Evolutionary conservation across 2,113 vertebrate species (phyloP), one percentile per base, ranked within the genome.

Genomic region (Xyrauchen texanus): DNA sequence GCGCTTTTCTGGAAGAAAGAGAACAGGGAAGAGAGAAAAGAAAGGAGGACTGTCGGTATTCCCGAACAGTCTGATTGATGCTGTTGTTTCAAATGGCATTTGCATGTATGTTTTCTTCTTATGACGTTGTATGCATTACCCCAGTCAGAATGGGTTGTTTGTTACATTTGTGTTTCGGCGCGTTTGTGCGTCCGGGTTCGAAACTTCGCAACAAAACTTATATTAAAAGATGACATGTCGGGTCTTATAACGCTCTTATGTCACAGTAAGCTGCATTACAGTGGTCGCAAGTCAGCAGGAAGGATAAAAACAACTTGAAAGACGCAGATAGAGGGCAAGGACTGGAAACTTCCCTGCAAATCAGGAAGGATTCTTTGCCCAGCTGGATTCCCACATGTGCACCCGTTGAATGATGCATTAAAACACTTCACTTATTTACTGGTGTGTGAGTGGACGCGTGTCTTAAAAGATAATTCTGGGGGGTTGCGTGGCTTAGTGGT

Each of bases 1-100:
- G 92, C 91, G 92, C 89, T 89, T 83, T 77, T 83, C 73, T 84
- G 77, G 85, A 58, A 83, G 74, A 72, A 12, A 21, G 57, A 44
- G 8, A 71, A 78, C 51, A 73, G 47, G 63, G 65, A 78, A 68
- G 10, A 53, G 52, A 69, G 11, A 12, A 34, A 34, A 34, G 21
- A 6, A n/a, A 52, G 52, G 55, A 60, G 21, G 61, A 60, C 15
- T 0, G 55, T 7, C 46, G 58, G 15, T 13, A 15, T 58, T 58
- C 11, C 11, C 5, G n/a, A 51, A 8, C 4, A 12, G 0, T 15
- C 7, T 3, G 21, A 34, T 34, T 34, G 45, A 9, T 4, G 42
- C 7, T n/a, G 15, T 2, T 52, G 45, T 75, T 52, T 2, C 2
- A 4, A 10, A 10, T 10, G 5, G 9, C 15, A 2, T 61, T 51